Percentiles rank a stretch among this genome's conserved stretches.
These are phyloP conservation scores for Barnardius zonarius DNA, from an alignment of 2,113 vertebrate species.

Conservation along the genomic window DNA sequence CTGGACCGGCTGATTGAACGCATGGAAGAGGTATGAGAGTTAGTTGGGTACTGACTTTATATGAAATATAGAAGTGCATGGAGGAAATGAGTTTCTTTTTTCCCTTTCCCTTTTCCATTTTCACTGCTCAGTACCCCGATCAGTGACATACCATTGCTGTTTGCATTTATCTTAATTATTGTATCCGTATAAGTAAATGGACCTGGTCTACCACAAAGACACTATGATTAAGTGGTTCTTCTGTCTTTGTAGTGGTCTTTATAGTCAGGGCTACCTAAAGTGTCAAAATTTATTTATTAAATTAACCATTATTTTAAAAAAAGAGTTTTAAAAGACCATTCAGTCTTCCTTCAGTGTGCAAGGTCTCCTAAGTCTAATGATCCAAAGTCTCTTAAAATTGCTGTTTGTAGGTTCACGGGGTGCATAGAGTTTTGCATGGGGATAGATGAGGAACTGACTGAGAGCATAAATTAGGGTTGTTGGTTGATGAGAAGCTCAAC, in stretches of 20 bases:
- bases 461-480: background rate
- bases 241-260: background rate
- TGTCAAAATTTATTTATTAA: background rate
- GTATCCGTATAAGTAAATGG: background rate
- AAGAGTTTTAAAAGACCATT: background rate
- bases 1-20: slow-evolving; percentile 89
- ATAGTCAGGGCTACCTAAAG: background rate
- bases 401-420: background rate
- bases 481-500: background rate
- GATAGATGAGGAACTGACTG: background rate
- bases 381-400: background rate
- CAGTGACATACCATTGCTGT: background rate
- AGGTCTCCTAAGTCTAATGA: background rate
- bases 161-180: background rate
- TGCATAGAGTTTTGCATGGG: background rate
- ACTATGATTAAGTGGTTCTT: background rate
- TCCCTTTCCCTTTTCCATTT: background rate
- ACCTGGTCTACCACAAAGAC: background rate
- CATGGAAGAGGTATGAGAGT: slow-evolving; percentile 84
- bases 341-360: background rate
- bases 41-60: background rate
- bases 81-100: background rate
- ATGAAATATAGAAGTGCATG: background rate
- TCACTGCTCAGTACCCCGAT: background rate
- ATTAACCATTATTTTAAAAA: background rate